Evolutionary conservation across 2,113 vertebrate species (phyloP).

Genomic region (Chlamydotis undulata): DNA sequence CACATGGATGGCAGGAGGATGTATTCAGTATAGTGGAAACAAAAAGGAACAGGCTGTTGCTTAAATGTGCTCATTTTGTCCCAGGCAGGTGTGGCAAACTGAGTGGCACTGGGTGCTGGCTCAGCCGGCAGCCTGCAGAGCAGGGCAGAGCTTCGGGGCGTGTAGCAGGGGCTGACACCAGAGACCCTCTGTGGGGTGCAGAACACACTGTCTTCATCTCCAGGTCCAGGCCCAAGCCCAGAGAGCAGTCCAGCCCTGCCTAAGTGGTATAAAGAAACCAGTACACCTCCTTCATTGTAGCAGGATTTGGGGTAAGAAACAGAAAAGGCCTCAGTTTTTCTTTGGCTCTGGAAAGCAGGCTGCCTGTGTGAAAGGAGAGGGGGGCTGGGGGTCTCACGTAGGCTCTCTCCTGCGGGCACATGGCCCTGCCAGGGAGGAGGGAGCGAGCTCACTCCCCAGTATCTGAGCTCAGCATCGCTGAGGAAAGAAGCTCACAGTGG

Average conservation of each 20-base stretch:
- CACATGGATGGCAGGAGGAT: neutral
- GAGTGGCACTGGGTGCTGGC: neutral
- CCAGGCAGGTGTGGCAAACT: neutral
- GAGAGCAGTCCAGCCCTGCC: neutral
- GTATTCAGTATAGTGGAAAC: neutral
- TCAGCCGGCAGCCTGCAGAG: neutral
- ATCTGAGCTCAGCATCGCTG: neutral
- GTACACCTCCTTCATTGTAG: neutral
- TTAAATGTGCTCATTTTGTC: neutral
- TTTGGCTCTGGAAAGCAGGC: neutral
- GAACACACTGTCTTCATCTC: neutral
- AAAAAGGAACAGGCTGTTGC: neutral
- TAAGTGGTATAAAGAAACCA: accelerated
- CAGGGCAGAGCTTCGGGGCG: neutral
- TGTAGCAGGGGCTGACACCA: accelerated
- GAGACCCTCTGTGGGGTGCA: accelerated
- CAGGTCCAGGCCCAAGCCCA: neutral
- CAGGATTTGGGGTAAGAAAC: neutral
- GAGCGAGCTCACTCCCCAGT: too few relatives aligned
- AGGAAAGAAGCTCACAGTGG: neutral
- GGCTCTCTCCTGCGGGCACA: neutral
- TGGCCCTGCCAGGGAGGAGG: neutral
- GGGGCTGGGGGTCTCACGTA: neutral
- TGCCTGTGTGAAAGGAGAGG: neutral
- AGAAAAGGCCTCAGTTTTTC: neutral